Percentiles rank a stretch among this genome's conserved stretches.
These are phyloP conservation scores for Gymnoscopelus braueri DNA, from an alignment of 2,797 vertebrate species.

Conservation along the genomic window DNA sequence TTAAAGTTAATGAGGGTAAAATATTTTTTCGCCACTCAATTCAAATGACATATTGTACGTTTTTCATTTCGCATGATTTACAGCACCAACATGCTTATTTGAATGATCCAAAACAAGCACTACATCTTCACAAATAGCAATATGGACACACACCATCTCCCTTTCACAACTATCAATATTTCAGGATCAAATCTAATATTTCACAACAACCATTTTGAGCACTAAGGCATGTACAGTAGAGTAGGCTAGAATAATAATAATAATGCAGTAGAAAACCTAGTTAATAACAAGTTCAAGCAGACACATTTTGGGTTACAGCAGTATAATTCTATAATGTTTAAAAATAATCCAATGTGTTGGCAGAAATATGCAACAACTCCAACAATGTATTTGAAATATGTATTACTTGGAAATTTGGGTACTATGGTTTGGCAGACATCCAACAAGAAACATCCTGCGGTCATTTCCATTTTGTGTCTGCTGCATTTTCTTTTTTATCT, in stretches of 20 bases:
- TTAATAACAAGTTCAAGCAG: not conserved
- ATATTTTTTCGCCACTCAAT: no score
- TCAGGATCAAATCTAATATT: not conserved
- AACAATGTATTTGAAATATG: not conserved
- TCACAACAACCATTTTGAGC: conserved; percentile 2
- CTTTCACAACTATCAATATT: not conserved
- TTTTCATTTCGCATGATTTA: conserved; percentile 44
- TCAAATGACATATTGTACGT: conserved; percentile 28
- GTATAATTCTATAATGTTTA: not conserved
- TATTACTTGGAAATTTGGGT: not conserved
- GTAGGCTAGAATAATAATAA: no score
- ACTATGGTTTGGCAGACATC: no score
- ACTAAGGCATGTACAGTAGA: not conserved
- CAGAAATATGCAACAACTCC: not conserved
- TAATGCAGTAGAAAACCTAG: not conserved
- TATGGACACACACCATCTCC: not conserved
- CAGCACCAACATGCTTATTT: conserved; percentile 36
- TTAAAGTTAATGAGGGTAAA: no score
- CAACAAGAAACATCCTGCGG: no score
- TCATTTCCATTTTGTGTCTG: not conserved
- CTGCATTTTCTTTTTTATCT: not conserved
- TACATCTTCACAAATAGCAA: not conserved
- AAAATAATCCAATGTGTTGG: not conserved
- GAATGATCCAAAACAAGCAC: not conserved
- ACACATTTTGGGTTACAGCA: not conserved